A percentile compares a stretch with the other conserved stretches of the same genome.
phyloP scores from a whole-genome alignment of 2,888 invertebrate genomes.

The Patella pellucida region DNA sequence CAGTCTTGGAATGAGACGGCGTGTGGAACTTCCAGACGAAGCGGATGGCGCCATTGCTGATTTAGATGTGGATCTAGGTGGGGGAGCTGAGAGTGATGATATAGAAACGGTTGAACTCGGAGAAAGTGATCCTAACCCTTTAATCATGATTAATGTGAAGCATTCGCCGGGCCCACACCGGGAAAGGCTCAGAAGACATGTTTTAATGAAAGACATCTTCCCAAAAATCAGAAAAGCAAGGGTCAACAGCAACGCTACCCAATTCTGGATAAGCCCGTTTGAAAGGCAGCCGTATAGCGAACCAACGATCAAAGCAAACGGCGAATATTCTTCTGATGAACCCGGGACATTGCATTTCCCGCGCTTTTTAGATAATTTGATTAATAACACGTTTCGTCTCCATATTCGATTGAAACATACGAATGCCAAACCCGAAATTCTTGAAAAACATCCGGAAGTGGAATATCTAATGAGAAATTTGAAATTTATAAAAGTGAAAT shows the following conservation, averaged over 20 bases:
- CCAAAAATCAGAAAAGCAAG: background rate
- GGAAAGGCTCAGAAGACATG: background rate
- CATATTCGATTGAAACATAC: background rate
- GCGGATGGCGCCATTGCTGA: too few relatives aligned
- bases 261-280: conserved; percentile 24
- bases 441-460: conserved; percentile 8
- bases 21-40: too few relatives aligned
- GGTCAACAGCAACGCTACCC: background rate
- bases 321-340: background rate
- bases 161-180: background rate
- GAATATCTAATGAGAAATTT: conserved; percentile 18
- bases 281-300: background rate
- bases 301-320: conserved; percentile 13
- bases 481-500: conserved; percentile 17
- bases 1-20: too few relatives aligned
- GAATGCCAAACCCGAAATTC: background rate
- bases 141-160: too few relatives aligned
- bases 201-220: background rate
- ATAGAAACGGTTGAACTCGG: too few relatives aligned
- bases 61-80: too few relatives aligned
- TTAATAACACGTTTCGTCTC: conserved; percentile 18
- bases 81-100: too few relatives aligned
- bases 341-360: conserved; percentile 9
- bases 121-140: too few relatives aligned
- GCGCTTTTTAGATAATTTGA: conserved; percentile 2